Evolutionary conservation across 2,888 invertebrate species (phyloP), one percentile per base, ranked within the genome.

Genomic region (Drosophila antonietae): DNA sequence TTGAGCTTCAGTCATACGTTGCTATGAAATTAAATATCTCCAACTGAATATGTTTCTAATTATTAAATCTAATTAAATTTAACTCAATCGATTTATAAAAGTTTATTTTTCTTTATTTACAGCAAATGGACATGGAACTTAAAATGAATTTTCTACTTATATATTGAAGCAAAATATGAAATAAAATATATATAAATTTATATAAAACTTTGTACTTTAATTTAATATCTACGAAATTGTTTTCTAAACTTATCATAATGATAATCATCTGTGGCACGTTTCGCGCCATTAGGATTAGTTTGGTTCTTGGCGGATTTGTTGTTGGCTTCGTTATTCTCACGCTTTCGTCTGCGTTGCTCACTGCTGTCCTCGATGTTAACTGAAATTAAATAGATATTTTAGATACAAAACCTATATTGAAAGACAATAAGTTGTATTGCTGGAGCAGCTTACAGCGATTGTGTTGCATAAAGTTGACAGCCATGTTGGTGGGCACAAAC

Each of bases 401-500:
- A 20, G 20, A 20, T 20, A 20, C 20, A 28, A 28, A 6, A 28
- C 28, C 3, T 6, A 6, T 28, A 28, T 28, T 6, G 6, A 6
- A 28, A 28, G 6, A 1, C 28, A 6, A 28, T 28, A 28, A 28
- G 3, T 28, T 28, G 28, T 28, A 28, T 28, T 28, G 28, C 28
- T 28, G 6, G 3, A 0, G 12, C 8, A n/a, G 2, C 95, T 94
- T 94, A 97, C 97, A 98, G 94, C 98, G 95, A 93, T 98, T 98
- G 91, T 99, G 98, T 89, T 99, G 98, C 43, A 98, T 98, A 94
- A 99, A 99, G 93, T 99, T 99, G 0, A 98, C 98, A 14, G 99
- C 98, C 97, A 99, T 98, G 92, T 99, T 99, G 18, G 98, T 98
- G 0, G 99, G 99, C 0, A 99, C 98, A 94, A 99, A 98, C 81